Conservation (phyloP, 2,113 vertebrate genomes). For the Leptosomus discolor region DNA sequence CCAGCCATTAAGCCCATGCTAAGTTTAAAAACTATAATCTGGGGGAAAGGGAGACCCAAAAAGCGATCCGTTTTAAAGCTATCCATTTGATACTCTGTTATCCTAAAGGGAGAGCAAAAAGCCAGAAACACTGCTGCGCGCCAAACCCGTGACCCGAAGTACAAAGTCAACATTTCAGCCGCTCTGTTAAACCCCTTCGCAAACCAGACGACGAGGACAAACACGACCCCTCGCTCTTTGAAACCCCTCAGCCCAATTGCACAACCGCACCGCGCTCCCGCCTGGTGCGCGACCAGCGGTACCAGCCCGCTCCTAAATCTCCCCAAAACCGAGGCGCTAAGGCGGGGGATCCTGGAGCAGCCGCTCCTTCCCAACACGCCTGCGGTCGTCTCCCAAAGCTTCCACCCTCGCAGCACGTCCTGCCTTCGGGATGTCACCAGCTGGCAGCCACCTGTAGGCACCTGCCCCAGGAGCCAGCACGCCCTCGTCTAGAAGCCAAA, state of each 20-base stretch:
- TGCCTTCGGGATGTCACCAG: neutral
- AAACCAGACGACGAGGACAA: neutral
- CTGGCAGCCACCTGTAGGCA: neutral
- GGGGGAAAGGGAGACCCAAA: neutral
- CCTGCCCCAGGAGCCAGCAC: neutral
- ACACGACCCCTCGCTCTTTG: constrained; percentile 13
- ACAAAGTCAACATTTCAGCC: constrained; percentile 34
- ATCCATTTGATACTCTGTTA: neutral
- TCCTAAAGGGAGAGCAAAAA: neutral
- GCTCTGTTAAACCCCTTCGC: neutral
- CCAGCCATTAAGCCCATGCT: neutral
- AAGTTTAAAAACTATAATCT: neutral
- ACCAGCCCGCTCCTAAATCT: neutral
- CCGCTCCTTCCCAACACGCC: accelerated
- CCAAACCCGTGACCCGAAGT: neutral
- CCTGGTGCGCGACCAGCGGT: too few species aligned
- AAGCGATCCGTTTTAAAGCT: neutral
- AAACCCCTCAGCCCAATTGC: neutral
- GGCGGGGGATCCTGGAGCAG: neutral
- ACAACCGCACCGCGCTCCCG: accelerated
- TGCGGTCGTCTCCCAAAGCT: neutral
- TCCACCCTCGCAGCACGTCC: neutral
- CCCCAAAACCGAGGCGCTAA: accelerated
- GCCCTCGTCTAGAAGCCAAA: neutral
- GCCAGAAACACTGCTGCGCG: neutral